Percentiles rank a stretch among this genome's conserved stretches.
Evolutionary conservation across 2,113 vertebrate species (phyloP).

Genomic region (Corythornis madagascariensis): DNA sequence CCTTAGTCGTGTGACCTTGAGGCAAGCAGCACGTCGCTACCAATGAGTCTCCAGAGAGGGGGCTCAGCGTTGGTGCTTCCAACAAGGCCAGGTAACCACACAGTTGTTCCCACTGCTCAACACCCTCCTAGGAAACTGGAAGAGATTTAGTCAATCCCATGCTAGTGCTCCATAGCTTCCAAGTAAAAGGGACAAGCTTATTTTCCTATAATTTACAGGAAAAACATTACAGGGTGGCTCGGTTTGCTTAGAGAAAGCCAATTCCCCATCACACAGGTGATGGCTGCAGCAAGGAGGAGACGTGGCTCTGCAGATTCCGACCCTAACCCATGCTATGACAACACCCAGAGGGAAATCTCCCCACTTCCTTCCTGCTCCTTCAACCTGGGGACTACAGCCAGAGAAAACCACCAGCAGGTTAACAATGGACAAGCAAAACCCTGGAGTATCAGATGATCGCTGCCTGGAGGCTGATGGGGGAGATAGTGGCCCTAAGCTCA

Average conservation of each 20-base stretch:
- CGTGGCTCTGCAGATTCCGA: accelerated
- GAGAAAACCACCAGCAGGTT: background rate
- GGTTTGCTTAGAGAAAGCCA: background rate
- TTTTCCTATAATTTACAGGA: background rate
- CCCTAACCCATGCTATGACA: accelerated
- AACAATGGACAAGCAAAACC: background rate
- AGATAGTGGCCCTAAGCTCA: background rate
- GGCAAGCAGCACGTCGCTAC: accelerated
- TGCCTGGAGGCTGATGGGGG: background rate
- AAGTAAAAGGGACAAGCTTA: background rate
- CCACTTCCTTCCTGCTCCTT: background rate
- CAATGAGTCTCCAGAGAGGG: accelerated
- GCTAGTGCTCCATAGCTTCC: background rate
- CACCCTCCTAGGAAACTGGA: accelerated
- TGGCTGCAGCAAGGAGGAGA: background rate
- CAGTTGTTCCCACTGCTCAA: background rate
- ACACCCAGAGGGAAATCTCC: background rate
- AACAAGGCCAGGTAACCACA: background rate
- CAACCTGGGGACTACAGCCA: background rate
- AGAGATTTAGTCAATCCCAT: background rate
- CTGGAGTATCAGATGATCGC: background rate
- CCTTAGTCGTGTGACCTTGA: background rate
- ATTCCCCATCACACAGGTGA: accelerated
- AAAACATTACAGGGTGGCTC: background rate
- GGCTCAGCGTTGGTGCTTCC: accelerated